Conservation (phyloP, 2,888 invertebrate species). For the Cerceris ruficornis region DNA sequence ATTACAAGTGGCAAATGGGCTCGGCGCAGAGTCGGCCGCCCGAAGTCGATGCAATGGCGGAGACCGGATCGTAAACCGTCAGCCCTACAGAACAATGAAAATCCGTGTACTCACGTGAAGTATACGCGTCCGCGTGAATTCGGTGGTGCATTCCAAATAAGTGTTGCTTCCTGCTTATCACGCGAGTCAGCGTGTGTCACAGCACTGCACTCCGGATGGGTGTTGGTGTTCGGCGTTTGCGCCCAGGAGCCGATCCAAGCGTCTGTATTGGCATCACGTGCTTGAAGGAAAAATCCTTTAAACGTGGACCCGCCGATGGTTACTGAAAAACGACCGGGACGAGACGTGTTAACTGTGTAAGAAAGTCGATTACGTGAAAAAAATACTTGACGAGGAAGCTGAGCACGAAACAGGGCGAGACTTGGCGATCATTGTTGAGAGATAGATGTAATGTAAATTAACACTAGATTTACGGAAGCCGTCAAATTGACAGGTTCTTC, state of each 20-base stretch:
- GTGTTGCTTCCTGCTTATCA: conserved; percentile 88
- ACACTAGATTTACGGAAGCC: no score
- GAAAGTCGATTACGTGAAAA: no score
- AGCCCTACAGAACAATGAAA: neutral
- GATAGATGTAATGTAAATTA: no score
- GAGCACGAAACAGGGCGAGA: neutral
- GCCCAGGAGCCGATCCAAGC: conserved; percentile 91
- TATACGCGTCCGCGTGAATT: conserved; percentile 88
- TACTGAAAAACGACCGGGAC: conserved; percentile 81
- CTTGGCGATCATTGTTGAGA: no score
- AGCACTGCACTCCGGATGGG: conserved; percentile 90
- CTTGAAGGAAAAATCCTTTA: conserved; percentile 93
- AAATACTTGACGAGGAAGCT: no score
- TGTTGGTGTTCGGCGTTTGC: conserved; percentile 88
- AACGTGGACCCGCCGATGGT: conserved; percentile 85
- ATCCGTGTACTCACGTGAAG: conserved; percentile 87
- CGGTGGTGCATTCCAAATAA: conserved; percentile 89
- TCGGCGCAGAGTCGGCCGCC: no score
- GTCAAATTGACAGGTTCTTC: no score
- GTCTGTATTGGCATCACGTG: conserved; percentile 87
- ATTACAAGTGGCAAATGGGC: no score
- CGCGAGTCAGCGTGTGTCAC: conserved; percentile 91
- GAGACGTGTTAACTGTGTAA: neutral
- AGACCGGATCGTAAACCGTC: no score
- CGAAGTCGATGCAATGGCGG: no score